These are phyloP conservation scores for Antigone vipio DNA, from an alignment of 2,113 vertebrate species.

Conservation along the genomic window DNA sequence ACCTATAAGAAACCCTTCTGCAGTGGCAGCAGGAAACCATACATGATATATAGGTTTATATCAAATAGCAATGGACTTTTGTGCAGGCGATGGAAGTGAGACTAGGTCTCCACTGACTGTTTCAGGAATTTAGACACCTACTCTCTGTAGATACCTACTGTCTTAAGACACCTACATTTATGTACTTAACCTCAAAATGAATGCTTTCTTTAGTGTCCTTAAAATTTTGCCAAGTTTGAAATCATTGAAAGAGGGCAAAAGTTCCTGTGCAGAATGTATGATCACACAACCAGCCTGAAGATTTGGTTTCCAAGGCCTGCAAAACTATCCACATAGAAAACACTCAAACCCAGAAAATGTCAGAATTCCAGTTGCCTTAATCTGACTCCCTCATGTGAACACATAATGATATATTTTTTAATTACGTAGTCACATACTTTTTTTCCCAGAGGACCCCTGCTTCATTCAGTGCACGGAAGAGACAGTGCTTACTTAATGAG, in stretches of 20 bases:
- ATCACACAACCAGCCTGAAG: neutral
- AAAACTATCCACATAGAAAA: neutral
- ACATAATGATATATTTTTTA: constrained; percentile 23
- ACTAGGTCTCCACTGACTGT: neutral
- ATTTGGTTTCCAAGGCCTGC: neutral
- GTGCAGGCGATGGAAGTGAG: neutral
- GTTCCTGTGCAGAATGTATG: neutral
- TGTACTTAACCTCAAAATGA: neutral
- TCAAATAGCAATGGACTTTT: neutral
- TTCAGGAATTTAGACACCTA: neutral
- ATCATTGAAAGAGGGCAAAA: neutral
- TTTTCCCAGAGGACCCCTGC: neutral
- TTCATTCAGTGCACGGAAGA: neutral
- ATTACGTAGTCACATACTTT: neutral
- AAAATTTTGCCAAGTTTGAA: neutral
- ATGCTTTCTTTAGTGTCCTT: neutral
- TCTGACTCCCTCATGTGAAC: neutral
- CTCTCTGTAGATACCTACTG: neutral
- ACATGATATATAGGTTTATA: neutral
- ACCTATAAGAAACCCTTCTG: neutral
- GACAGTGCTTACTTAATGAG: constrained; percentile 21
- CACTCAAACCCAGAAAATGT: neutral
- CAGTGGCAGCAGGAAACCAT: neutral
- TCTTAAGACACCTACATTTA: neutral
- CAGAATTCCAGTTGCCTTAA: neutral